phyloP scores from a whole-genome alignment of 2,797 vertebrate genomes.

The Brachyalestes nurse region DNA sequence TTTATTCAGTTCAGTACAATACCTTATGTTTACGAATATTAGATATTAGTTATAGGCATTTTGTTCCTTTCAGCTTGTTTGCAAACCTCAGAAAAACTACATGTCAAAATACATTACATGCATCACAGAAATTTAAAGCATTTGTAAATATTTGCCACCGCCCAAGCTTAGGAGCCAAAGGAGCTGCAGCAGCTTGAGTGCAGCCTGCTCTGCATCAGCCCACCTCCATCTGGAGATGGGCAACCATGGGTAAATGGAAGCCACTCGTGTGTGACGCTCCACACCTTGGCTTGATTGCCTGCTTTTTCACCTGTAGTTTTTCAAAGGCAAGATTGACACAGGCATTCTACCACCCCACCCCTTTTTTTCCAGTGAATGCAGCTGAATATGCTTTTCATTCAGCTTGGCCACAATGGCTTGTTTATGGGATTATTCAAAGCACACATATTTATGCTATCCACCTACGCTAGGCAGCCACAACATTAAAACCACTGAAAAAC shows the following conservation, averaged over 20 bases:
- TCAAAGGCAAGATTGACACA: slow-evolving; percentile 51
- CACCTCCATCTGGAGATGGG: slow-evolving; percentile 46
- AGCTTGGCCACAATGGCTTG: background rate
- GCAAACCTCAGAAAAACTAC: no score
- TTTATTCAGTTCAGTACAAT: no score
- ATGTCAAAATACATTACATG: no score
- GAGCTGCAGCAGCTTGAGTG: slow-evolving; percentile 18
- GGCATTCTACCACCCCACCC: slow-evolving; percentile 30
- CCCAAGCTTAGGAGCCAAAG: background rate
- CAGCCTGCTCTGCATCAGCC: slow-evolving; percentile 32
- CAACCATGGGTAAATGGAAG: slow-evolving; percentile 55
- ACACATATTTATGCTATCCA: background rate
- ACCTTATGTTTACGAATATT: no score
- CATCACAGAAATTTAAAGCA: no score
- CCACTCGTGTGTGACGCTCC: slow-evolving; percentile 69
- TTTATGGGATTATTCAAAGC: slow-evolving; percentile 30
- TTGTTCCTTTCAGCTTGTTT: no score
- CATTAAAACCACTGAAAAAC: no score
- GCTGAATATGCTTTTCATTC: slow-evolving; percentile 26
- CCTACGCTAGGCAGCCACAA: no score
- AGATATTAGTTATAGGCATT: no score
- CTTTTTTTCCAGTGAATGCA: slow-evolving; percentile 20
- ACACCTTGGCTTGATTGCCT: slow-evolving; percentile 56
- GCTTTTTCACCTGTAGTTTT: slow-evolving; percentile 36
- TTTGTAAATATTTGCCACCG: background rate